Conservation (phyloP, 2,888 invertebrate genomes). For the Seira ritae region DNA sequence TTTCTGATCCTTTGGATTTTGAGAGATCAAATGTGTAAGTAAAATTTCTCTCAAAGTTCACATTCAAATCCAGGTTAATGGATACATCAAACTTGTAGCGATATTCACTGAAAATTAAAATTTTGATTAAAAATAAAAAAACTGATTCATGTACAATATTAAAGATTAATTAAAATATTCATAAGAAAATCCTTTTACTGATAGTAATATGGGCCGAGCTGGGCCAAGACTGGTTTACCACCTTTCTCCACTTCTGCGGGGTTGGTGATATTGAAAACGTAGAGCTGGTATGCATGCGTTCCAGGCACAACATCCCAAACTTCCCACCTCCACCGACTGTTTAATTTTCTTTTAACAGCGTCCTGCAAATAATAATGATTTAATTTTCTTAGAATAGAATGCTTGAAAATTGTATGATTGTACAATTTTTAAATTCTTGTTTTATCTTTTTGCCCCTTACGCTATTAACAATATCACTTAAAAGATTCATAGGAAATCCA, state of each 20-base stretch:
- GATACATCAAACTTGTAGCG: constrained; percentile 66
- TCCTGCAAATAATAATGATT: constrained; percentile 33
- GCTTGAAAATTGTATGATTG: background rate
- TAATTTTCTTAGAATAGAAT: background rate
- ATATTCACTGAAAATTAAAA: constrained; percentile 56
- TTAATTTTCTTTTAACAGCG: constrained; percentile 57
- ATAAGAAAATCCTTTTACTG: constrained; percentile 48
- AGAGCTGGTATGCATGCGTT: constrained; percentile 60
- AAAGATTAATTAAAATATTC: background rate
- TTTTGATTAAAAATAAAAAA: too few species aligned
- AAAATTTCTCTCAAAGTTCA: constrained; percentile 65
- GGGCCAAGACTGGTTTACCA: constrained; percentile 58
- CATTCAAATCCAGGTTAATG: constrained; percentile 62
- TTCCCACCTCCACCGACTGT: constrained; percentile 71
- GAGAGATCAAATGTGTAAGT: constrained; percentile 64
- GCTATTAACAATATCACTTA: constrained; percentile 52
- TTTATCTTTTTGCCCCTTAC: constrained; percentile 44
- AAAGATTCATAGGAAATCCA: constrained; percentile 66
- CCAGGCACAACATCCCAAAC: constrained; percentile 70
- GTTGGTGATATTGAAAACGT: constrained; percentile 67
- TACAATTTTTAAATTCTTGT: background rate
- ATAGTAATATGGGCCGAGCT: constrained; percentile 67
- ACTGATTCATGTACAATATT: too few species aligned
- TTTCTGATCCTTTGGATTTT: constrained; percentile 53
- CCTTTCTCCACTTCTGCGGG: constrained; percentile 65